Evolutionary conservation across 2,888 invertebrate species (phyloP), one percentile per base, ranked within the genome.

Genomic region (Pomacea canaliculata): DNA sequence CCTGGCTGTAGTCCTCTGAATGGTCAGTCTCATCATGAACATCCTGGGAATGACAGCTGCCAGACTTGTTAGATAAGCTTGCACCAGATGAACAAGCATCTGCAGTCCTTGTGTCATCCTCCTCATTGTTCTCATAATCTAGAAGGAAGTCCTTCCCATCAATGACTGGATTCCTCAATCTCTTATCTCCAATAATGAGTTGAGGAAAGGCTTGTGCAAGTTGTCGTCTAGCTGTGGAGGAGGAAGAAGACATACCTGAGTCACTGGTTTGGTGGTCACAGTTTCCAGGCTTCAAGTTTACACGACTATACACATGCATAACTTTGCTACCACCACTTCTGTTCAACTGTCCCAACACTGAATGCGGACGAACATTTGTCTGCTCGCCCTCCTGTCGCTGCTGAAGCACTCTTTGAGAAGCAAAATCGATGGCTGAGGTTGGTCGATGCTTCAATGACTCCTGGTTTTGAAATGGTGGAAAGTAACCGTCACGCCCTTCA

Each of bases 341-440:
- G 4, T 37, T 48, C 48, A 70, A 71, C 19, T 68, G 73, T 18
- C 84, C 86, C 56, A 85, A 70, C n/a, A 82, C 82, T 68, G 82
- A 79, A 66, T 76, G 79, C 1, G 82, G 80, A 60, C 82, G 69
- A 51, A 60, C 56, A 19, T n/a, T 19, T 3, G 7, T 51, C 7
- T 71, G 70, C 18, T 65, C 70, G 27, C 79, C 79, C 23, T 81
- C 78, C 56, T 65, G 71, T 23, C 71, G 69, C 68, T 80, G 81
- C 16, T 81, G 78, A 19, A 79, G 78, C 48, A 81, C 72, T 69
- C 65, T 71, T 68, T 76, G 76, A 62, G 73, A 73, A 16, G 82
- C 78, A 65, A 85, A 85, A 73, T 87, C 87, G 70, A 86, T 83
- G 16, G 87, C 85, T 51, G 86, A 86, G 51, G 85, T 80, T 48